Percentiles rank a stretch among this genome's conserved stretches.
These are phyloP conservation scores for Vicugna pacos DNA, from an alignment of 2,113 vertebrate species.

Conservation along the genomic window DNA sequence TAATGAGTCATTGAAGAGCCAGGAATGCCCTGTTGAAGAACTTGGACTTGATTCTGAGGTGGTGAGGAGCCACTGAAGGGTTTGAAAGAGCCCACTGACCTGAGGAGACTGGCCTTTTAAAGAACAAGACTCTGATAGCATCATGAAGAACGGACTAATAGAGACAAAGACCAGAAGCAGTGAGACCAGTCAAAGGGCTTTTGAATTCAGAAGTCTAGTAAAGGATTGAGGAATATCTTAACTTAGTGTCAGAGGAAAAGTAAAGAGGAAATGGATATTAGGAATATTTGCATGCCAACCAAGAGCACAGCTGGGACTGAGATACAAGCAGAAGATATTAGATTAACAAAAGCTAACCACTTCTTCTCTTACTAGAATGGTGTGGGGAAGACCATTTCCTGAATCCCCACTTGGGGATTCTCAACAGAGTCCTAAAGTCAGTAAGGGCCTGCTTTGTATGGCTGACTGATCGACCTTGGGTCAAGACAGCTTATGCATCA, in stretches of 20 bases:
- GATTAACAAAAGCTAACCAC: background rate
- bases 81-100: too few species aligned
- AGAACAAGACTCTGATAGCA: background rate
- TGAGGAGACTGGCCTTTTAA: background rate
- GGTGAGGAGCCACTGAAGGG: background rate
- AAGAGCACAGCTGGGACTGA: background rate
- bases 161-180: background rate
- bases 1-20: background rate
- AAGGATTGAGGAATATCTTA: background rate
- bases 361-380: background rate
- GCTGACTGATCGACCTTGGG: background rate
- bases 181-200: background rate
- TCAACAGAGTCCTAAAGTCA: background rate
- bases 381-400: background rate
- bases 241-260: background rate
- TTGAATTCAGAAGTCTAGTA: background rate
- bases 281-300: background rate
- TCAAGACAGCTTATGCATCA: background rate
- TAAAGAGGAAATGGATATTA: background rate
- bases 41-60: background rate
- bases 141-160: background rate
- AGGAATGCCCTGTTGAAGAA: background rate
- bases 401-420: background rate
- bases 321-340: background rate
- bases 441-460: background rate